Percentiles rank a stretch among this genome's conserved stretches.
Conservation (phyloP, 2,888 invertebrate genomes). For the Hirtodrosophila histrioides region DNA sequence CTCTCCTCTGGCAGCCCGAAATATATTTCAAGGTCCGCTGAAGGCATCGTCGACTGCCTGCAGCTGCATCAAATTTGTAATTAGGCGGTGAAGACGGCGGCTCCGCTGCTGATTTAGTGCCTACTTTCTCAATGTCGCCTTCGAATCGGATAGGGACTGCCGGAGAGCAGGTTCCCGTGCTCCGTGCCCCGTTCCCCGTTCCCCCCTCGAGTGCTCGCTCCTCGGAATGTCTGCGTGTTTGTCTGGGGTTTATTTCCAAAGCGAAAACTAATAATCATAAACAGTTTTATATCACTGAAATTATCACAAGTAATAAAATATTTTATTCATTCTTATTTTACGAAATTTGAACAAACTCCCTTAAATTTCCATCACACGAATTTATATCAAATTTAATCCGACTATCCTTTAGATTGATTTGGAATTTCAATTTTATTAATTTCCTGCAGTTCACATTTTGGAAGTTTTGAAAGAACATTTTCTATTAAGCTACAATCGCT, state of each 20-base stretch:
- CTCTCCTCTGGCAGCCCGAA: constrained; percentile 13
- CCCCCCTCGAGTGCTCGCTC: not conserved
- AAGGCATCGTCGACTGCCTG: constrained; percentile 58
- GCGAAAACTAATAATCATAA: constrained; percentile 65
- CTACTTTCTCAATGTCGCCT: constrained; percentile 63
- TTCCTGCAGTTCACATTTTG: too few species aligned
- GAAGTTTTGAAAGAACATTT: too few species aligned
- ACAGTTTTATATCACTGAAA: constrained; percentile 62
- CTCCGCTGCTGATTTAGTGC: constrained; percentile 57
- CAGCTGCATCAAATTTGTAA: constrained; percentile 72
- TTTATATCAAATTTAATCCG: too few species aligned
- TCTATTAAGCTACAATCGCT: too few species aligned
- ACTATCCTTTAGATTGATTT: too few species aligned
- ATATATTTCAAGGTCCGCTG: constrained; percentile 61
- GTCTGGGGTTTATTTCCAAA: constrained; percentile 35
- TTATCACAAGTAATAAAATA: constrained; percentile 66
- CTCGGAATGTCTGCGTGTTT: constrained; percentile 4
- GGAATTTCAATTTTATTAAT: too few species aligned
- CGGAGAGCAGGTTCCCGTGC: not conserved
- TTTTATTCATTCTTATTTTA: constrained; percentile 51
- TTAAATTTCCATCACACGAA: too few species aligned
- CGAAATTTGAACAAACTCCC: constrained; percentile 26
- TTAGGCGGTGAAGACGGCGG: constrained; percentile 49
- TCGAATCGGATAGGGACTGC: not conserved
- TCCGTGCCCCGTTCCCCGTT: constrained; percentile 29